Percentiles rank a stretch among this genome's conserved stretches.
These are phyloP conservation scores for Choloepus hoffmanni DNA, from an alignment of 2,113 vertebrate species.

Conservation along the genomic window DNA sequence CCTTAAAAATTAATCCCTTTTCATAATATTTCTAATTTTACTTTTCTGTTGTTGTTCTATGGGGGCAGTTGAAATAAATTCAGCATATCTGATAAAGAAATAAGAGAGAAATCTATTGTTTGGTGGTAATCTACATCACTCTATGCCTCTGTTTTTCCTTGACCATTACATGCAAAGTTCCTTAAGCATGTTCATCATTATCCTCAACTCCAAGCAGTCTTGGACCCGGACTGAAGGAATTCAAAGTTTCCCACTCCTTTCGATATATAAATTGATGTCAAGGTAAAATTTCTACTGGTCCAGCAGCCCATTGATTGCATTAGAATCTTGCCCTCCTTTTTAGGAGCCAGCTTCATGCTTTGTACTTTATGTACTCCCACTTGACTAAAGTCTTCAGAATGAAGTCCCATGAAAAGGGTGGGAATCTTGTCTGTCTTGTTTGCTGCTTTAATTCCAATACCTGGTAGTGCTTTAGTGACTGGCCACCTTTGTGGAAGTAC, in stretches of 20 bases:
- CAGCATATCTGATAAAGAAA: conserved; percentile 43
- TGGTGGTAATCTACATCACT: not conserved
- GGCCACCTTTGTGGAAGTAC: not conserved
- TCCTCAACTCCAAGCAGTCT: not conserved
- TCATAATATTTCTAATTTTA: conserved; percentile 42
- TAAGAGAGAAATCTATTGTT: not conserved
- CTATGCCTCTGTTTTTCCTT: not conserved
- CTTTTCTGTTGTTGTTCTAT: conserved; percentile 31
- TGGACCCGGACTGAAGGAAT: not conserved
- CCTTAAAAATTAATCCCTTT: conserved; percentile 22
- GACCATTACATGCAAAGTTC: not conserved
- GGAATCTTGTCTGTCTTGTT: not conserved
- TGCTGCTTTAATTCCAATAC: not conserved
- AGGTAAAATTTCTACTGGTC: not conserved
- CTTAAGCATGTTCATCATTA: not conserved
- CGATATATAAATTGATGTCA: not conserved
- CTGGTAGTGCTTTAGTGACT: not conserved
- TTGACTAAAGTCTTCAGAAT: not conserved
- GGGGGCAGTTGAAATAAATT: conserved; percentile 51
- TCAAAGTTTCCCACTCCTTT: not conserved
- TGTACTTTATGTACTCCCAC: not conserved
- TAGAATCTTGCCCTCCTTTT: not conserved
- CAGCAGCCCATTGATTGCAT: not conserved
- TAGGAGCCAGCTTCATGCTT: not conserved
- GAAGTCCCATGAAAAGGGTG: conserved; percentile 14